A percentile compares a stretch with the other conserved stretches of the same genome.
Conservation (phyloP, 2,113 vertebrate genomes). For the Symphodus melops region DNA sequence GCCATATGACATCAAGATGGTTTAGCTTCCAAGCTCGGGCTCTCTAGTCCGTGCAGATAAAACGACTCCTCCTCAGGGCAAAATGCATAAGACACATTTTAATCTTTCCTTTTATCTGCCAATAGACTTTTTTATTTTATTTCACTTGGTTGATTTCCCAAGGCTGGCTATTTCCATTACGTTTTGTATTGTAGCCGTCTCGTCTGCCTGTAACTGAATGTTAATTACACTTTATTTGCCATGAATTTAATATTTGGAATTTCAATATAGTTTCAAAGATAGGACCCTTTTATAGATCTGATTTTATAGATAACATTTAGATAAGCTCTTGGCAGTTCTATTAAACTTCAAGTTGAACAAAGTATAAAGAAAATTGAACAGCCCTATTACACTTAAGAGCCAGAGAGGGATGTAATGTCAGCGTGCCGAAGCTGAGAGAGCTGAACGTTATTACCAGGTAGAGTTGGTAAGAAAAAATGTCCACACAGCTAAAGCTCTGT, state of each 20-base stretch:
- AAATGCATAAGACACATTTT: conserved; percentile 49
- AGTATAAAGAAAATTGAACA: conserved; percentile 2
- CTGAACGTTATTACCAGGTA: neutral
- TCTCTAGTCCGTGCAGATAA: conserved; percentile 32
- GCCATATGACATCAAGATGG: conserved; percentile 43
- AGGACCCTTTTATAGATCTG: neutral
- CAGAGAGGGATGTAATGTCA: conserved; percentile 8
- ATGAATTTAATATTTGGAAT: neutral
- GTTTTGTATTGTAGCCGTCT: neutral
- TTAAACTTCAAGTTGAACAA: neutral
- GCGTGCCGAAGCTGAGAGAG: neutral
- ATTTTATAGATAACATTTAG: neutral
- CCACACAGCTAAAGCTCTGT: too few relatives aligned
- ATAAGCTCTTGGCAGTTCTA: neutral
- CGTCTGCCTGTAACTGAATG: neutral
- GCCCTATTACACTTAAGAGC: neutral
- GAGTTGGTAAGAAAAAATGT: neutral
- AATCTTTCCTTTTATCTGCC: conserved; percentile 47
- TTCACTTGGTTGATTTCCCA: conserved; percentile 33
- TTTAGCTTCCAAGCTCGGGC: conserved; percentile 43
- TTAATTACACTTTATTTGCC: neutral
- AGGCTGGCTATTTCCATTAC: conserved; percentile 7
- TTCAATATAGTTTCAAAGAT: conserved; percentile 7
- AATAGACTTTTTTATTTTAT: conserved; percentile 7
- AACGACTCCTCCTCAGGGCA: conserved; percentile 37